Conservation (phyloP, 2,888 invertebrate genomes). For the Heliconius hortense region DNA sequence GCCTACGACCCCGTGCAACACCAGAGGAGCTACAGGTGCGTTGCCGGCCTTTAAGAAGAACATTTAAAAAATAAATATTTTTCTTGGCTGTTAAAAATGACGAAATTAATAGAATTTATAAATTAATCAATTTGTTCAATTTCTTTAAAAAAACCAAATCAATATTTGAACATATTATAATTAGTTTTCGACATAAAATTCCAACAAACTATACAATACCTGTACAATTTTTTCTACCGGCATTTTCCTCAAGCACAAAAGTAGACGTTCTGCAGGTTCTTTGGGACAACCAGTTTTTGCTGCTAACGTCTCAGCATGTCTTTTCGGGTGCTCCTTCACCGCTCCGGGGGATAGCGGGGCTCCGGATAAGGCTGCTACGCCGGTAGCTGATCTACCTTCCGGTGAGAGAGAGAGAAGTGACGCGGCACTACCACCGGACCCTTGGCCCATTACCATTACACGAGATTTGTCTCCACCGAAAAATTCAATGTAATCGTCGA, state of each 20-base stretch:
- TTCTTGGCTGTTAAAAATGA: background rate
- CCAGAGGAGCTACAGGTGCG: no score
- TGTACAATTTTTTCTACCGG: conserved; percentile 66
- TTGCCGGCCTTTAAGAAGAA: no score
- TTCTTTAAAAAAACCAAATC: no score
- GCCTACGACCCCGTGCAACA: no score
- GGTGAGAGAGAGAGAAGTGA: conserved; percentile 85
- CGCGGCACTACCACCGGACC: conserved; percentile 89
- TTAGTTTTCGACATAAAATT: no score
- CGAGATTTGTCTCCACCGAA: conserved; percentile 89
- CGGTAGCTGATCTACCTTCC: conserved; percentile 82
- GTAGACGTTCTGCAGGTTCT: conserved; percentile 81
- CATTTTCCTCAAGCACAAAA: conserved; percentile 85
- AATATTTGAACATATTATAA: no score
- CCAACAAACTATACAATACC: conserved; percentile 49
- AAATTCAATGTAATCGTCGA: conserved; percentile 86
- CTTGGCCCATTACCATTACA: conserved; percentile 89
- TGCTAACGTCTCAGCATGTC: conserved; percentile 84
- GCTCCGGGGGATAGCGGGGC: conserved; percentile 87
- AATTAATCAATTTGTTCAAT: no score
- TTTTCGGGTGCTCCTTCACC: conserved; percentile 83
- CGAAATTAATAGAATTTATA: background rate
- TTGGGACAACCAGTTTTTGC: conserved; percentile 84
- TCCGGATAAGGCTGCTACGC: conserved; percentile 89
- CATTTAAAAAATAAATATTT: no score